These are phyloP conservation scores for Schizaphis graminum DNA, from an alignment of 2,888 invertebrate species.

Conservation along the genomic window DNA sequence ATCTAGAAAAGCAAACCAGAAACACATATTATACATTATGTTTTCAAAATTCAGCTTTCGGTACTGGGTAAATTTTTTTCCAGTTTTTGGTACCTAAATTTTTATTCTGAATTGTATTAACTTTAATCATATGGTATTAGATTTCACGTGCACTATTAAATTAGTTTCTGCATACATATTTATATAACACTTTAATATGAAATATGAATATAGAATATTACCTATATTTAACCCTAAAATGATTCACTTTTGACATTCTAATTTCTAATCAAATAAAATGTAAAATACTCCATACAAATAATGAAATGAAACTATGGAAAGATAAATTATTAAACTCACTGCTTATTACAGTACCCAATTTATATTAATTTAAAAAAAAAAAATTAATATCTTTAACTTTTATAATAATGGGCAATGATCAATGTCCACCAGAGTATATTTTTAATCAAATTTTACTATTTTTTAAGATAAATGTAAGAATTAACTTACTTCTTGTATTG, in stretches of 20 bases:
- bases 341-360: neutral
- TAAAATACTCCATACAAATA: too few relatives aligned
- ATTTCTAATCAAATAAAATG: too few relatives aligned
- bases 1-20: neutral
- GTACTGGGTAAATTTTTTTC: neutral
- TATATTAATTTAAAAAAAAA: neutral
- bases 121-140: neutral
- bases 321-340: neutral
- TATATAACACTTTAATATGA: neutral
- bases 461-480: neutral
- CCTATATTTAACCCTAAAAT: too few relatives aligned
- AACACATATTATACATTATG: neutral
- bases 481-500: conserved; percentile 41
- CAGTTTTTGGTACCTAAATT: neutral
- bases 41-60: neutral
- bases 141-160: neutral
- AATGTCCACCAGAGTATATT: neutral
- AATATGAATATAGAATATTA: neutral
- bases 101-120: neutral
- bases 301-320: too few relatives aligned
- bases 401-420: neutral
- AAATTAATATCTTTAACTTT: neutral
- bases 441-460: neutral
- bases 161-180: neutral
- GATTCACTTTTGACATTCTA: too few relatives aligned